Base-by-base conservation (phyloP, 1,140 invertebrate species). In the Planococcus citri region DNA sequence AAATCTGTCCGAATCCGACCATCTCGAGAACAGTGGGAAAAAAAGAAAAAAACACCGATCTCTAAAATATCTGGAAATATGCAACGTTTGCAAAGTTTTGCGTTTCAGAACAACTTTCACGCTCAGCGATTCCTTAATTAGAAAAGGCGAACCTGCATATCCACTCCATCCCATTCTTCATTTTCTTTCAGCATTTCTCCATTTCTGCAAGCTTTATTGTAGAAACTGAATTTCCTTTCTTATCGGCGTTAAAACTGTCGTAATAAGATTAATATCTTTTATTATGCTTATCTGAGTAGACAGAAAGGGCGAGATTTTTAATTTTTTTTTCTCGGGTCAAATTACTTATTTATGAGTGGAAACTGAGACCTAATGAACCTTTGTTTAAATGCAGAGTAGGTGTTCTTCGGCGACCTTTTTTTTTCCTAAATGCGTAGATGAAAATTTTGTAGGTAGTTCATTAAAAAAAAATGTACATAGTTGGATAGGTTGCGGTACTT, bases 211-310 rank as follows among this genome's bases (percentile, higher is more conserved):
- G 9, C 60, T 64, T 64, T 64, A 64, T 64, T 24, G 60, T 27
- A 25, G 51, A 64, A 64, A 24, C 60, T 12, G 17, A 64, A 20
- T 27, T 64, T 27, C 60, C 60, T 64, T 64, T 25, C 60, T 64
- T 64, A 64, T 64, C 60, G 22, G 10, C 25, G 10, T 27, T 64
- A 64, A 64, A 64, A 27, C 20, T 64, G 60, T 27, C 60, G 17
- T 64, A 64, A 64, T 64, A 64, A 64, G 60, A 64, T 64, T 64
- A 64, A 64, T 64, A 64, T 64, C 60, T 64, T 64, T 64, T 51
- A 51, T 51, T 51, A 51, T 51, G 10, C 41, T 14, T 20, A 20
- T 51, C 41, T 51, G 6, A 17, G 2, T 4, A 51, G 17, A 3
- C 41, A 51, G 41, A 51, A 51, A 51, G 17, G 17, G 41, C 41